Percentiles rank a stretch among this genome's conserved stretches.
phyloP scores from a whole-genome alignment of 2,113 vertebrate species.

The Pogona vitticeps region DNA sequence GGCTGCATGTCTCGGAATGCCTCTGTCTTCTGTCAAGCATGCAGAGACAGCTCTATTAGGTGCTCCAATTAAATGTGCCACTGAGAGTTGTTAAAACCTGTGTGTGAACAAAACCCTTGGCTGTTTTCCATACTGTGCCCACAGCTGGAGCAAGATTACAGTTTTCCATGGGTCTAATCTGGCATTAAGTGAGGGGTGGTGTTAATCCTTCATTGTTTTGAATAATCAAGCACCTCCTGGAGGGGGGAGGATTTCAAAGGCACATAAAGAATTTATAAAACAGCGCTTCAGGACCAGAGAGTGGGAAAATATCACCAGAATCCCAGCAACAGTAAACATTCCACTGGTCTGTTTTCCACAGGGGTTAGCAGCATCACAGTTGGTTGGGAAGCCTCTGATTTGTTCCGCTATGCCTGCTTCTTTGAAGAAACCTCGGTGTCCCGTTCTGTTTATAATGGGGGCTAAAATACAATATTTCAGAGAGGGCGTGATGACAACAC shows the following conservation, averaged over 20 bases:
- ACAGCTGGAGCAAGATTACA: not conserved
- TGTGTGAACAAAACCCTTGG: not conserved
- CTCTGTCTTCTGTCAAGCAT: not conserved
- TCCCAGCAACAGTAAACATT: constrained; percentile 54
- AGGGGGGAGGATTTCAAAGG: not conserved
- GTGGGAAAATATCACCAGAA: constrained; percentile 60
- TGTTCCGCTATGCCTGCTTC: constrained; percentile 41
- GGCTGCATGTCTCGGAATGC: not conserved
- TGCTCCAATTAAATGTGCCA: constrained; percentile 8
- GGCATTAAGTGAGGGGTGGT: not conserved
- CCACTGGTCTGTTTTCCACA: constrained; percentile 55
- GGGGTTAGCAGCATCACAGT: constrained; percentile 28
- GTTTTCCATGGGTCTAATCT: not conserved
- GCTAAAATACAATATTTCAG: constrained; percentile 14
- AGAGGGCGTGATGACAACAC: not conserved
- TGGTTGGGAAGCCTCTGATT: constrained; percentile 9
- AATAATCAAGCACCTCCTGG: not conserved
- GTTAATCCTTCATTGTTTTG: not conserved
- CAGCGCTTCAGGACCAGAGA: constrained; percentile 39
- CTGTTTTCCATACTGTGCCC: not conserved
- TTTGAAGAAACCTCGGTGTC: constrained; percentile 29
- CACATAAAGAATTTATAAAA: constrained; percentile 50
- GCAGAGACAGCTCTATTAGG: not conserved
- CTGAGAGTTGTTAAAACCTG: not conserved
- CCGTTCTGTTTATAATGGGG: constrained; percentile 4